Evolutionary conservation across 2,113 vertebrate genomes (phyloP).

Genomic region (Theropithecus gelada): DNA sequence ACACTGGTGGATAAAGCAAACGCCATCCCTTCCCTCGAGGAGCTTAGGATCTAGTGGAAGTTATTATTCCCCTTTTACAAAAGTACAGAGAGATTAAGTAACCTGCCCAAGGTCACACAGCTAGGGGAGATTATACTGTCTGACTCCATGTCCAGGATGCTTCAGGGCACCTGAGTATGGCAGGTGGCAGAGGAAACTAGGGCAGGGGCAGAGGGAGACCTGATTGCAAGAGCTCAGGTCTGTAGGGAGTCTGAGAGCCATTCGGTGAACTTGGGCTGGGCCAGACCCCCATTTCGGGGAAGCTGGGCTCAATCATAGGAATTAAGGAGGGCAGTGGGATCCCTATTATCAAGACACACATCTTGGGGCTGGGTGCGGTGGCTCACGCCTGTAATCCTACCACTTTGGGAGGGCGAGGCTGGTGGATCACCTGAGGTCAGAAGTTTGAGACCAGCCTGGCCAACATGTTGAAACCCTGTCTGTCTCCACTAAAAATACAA

Average conservation of each 20-base stretch:
- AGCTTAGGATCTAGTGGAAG: neutral
- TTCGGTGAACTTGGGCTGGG: neutral
- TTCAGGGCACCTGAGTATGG: neutral
- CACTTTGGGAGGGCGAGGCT: too few species aligned
- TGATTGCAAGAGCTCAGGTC: neutral
- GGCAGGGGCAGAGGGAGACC: neutral
- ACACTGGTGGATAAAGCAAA: neutral
- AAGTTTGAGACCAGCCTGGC: too few species aligned
- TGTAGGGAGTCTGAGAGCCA: neutral
- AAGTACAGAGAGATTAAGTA: neutral
- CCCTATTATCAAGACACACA: neutral
- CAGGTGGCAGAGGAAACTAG: neutral
- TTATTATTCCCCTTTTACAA: neutral
- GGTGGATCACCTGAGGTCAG: too few species aligned
- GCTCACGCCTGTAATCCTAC: too few species aligned
- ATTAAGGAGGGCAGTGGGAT: neutral
- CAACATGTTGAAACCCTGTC: too few species aligned
- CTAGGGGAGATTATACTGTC: neutral
- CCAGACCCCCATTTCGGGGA: too few species aligned
- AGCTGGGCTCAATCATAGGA: neutral
- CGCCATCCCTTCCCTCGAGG: neutral
- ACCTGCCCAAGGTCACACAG: neutral
- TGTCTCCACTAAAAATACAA: too few species aligned
- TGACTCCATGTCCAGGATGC: neutral
- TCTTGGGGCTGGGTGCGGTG: neutral